These are phyloP conservation scores for Leguminivora glycinivorella DNA, from an alignment of 1,140 invertebrate genomes.

Conservation along the genomic window DNA sequence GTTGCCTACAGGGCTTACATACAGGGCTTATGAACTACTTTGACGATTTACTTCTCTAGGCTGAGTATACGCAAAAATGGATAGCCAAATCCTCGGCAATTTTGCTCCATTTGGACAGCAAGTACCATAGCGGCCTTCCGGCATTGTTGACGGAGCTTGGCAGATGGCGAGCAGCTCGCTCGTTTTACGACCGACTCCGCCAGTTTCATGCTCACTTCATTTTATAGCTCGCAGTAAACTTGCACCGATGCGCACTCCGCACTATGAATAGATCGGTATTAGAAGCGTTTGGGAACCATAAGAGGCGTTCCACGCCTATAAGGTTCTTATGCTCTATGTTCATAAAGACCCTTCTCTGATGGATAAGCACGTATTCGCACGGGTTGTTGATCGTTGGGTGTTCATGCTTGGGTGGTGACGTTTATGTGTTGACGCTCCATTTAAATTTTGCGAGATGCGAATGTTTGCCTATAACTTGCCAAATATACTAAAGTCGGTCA, in stretches of 20 bases:
- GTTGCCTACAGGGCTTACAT: no score
- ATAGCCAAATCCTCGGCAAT: no score
- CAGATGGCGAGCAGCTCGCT: neutral
- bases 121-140: neutral
- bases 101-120: no score
- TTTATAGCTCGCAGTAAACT: neutral
- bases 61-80: no score
- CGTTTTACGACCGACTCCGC: constrained; percentile 4
- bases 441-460: neutral
- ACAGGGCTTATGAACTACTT: no score
- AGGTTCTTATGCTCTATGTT: no score
- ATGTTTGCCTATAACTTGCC: neutral
- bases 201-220: constrained; percentile 14
- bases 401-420: neutral
- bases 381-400: neutral
- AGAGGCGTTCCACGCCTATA: no score
- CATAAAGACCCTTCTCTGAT: no score
- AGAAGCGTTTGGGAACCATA: neutral
- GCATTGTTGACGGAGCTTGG: neutral
- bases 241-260: neutral
- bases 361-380: no score
- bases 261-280: neutral
- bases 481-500: neutral
- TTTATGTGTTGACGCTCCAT: neutral
- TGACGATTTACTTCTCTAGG: no score